Base-by-base conservation (phyloP, 2,113 vertebrate genomes). In the Acanthochromis polyacanthus region DNA sequence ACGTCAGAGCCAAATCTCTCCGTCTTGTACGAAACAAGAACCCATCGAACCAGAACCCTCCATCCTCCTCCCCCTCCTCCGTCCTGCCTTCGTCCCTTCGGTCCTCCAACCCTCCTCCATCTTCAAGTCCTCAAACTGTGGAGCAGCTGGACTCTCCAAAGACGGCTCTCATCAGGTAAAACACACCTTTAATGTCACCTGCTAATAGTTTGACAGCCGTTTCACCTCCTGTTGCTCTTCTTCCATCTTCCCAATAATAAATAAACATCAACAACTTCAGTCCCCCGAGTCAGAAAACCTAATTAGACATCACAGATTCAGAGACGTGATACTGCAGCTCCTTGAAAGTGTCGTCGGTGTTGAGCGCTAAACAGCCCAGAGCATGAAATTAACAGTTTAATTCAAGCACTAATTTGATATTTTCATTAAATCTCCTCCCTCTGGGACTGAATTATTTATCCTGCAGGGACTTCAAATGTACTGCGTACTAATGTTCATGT, bases 111-210 rank as follows among this genome's bases (percentile, higher is more conserved):
- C 36, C 43, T 48, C 61, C 32, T 55, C 69, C 66, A 2, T 14
- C 65, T 12, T 36, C 74, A 22, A 25, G 28, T 10, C 17, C 68
- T 52, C 58, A 46, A 12, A 36, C 55, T 5, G 17, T 3, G 10
- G 51, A 43, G 51, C 62, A 62, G 30, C 59, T 14, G 0, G 48
- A 81, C 80, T 56, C 78, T 0, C 15, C 84, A 45, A 80, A 72
- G 56, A 82, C 60, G 0, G 79, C 86, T 63, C 80, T 92, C 56
- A 82, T 90, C 65, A 91, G 70, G 91, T 92, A 68, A 62, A 70
- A 60, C n/a, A 11, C 50, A 25, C 38, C 2, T 4, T 30, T 30
- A 30, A 30, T 30, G 4, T 30, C 30, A 30, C 30, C 30, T 30
- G 30, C 30, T 30, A 6, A 30, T 30, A 6, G 30, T 30, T 30